Percentiles rank a stretch among this genome's conserved stretches.
These are phyloP conservation scores for Seladonia tumulorum DNA, from an alignment of 2,888 invertebrate genomes.

Conservation along the genomic window DNA sequence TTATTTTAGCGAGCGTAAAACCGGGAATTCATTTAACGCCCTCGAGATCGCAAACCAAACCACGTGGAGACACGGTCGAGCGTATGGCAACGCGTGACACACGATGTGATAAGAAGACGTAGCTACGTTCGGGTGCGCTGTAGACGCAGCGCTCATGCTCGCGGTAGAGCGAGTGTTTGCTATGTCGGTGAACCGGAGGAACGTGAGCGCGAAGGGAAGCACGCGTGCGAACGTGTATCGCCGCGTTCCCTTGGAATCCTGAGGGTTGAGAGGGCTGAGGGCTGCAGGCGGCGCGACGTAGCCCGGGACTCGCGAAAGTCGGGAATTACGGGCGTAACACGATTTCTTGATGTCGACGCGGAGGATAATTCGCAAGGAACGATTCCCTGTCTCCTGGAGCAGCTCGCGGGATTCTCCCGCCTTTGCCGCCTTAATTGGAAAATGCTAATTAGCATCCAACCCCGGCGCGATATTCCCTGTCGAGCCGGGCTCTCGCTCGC, in stretches of 20 bases:
- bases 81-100: background rate
- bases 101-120: background rate
- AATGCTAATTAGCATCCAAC: conserved; percentile 77
- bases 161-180: background rate
- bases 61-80: background rate
- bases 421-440: conserved; percentile 78
- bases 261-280: background rate
- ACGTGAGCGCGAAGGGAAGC: conserved; percentile 2
- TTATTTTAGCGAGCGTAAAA: background rate
- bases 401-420: conserved; percentile 61
- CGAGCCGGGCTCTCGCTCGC: conserved; percentile 50
- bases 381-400: conserved; percentile 68
- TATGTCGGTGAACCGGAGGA: background rate
- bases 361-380: conserved; percentile 69
- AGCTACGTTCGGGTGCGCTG: background rate
- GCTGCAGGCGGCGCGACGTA: background rate
- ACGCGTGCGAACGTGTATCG: conserved; percentile 13
- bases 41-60: background rate
- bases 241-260: background rate
- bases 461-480: conserved; percentile 73
- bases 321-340: conserved; percentile 65
- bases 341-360: conserved; percentile 69
- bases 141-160: background rate
- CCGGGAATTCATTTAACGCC: conserved; percentile 3
- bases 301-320: conserved; percentile 45